These are phyloP conservation scores for Sparidentex hasta DNA, from an alignment of 2,797 vertebrate genomes.

Conservation along the genomic window DNA sequence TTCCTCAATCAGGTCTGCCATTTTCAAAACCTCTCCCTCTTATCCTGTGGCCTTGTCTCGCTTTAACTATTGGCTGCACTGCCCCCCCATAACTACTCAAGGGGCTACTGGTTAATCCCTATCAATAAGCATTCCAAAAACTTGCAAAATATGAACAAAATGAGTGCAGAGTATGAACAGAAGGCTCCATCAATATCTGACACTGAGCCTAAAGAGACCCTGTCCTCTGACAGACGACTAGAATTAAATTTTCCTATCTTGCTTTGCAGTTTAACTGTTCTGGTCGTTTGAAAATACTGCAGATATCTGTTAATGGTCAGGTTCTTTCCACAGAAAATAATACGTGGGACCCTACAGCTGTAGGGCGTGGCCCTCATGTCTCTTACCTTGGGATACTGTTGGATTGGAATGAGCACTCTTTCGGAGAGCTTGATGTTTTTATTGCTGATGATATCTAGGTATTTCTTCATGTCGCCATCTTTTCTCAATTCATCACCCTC, in stretches of 20 bases:
- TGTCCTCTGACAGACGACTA: not conserved
- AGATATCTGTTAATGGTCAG: not conserved
- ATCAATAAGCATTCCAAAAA: too few relatives aligned
- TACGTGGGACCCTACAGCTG: not conserved
- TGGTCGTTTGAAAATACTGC: not conserved
- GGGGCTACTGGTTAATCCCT: too few relatives aligned
- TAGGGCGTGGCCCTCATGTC: not conserved
- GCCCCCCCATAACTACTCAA: too few relatives aligned
- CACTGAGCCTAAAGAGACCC: not conserved
- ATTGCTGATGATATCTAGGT: constrained; percentile 99
- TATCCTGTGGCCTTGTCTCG: too few relatives aligned
- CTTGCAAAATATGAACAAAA: too few relatives aligned
- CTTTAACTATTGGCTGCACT: too few relatives aligned
- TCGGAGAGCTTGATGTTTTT: constrained; percentile 99
- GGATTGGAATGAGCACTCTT: constrained; percentile 96
- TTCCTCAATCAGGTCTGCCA: too few relatives aligned
- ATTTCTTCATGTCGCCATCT: constrained; percentile 96
- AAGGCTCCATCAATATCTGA: too few relatives aligned
- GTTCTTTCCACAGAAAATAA: not conserved
- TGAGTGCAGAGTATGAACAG: too few relatives aligned
- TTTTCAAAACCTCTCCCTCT: too few relatives aligned
- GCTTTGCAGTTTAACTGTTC: not conserved
- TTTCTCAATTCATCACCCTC: constrained; percentile 94
- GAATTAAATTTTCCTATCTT: not conserved
- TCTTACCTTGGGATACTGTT: constrained; percentile 99